Conservation (phyloP, 2,113 vertebrate species). For the Heloderma charlesbogerti region DNA sequence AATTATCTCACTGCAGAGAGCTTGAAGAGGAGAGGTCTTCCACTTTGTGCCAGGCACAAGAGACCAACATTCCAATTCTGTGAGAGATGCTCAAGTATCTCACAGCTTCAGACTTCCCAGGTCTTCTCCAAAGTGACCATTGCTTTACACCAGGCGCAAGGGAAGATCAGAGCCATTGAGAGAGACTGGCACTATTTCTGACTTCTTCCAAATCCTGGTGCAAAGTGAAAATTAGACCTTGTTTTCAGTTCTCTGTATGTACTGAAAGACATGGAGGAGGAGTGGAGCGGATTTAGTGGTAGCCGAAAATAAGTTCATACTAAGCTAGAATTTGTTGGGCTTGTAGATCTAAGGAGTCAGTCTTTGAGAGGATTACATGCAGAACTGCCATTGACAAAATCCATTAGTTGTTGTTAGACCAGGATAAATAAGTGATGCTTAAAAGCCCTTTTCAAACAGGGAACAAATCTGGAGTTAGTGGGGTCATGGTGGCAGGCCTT, state of each 20-base stretch:
- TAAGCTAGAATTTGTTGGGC: neutral
- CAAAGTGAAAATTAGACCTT: neutral
- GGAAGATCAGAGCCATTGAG: neutral
- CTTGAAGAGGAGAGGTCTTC: neutral
- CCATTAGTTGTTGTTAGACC: no score
- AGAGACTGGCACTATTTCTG: neutral
- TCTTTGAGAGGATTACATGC: neutral
- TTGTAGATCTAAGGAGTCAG: neutral
- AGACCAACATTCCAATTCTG: neutral
- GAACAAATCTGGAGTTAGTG: neutral
- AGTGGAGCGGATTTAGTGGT: neutral
- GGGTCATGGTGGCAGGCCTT: neutral
- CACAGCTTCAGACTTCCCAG: neutral
- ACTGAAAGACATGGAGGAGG: no score
- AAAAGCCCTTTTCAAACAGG: neutral
- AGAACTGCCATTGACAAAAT: neutral
- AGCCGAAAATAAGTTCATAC: neutral
- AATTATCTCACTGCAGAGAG: no score
- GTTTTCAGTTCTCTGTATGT: neutral
- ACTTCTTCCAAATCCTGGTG: neutral
- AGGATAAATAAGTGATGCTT: neutral
- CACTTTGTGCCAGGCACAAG: neutral
- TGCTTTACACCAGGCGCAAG: neutral
- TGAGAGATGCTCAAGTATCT: no score
- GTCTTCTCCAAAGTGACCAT: neutral